phyloP scores from a whole-genome alignment of 2,888 invertebrate genomes.

The Cepaea hortensis region DNA sequence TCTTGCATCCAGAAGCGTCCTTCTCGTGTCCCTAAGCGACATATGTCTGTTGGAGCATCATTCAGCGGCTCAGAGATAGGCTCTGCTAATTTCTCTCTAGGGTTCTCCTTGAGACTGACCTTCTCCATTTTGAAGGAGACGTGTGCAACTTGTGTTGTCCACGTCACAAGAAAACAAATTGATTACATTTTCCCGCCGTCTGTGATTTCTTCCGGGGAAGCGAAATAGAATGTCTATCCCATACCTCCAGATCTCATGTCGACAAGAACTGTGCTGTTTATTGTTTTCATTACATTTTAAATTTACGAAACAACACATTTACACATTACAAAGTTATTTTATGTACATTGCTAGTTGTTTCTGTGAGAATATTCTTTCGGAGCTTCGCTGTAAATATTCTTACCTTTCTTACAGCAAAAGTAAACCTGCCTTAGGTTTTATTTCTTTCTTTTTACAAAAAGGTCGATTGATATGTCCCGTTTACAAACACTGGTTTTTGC shows the following conservation, averaged over 20 bases:
- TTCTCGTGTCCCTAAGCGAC: not conserved
- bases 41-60: not conserved
- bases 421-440: not conserved
- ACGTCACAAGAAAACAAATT: slow-evolving; percentile 24
- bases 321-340: not conserved
- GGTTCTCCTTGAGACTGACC: not conserved
- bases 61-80: not conserved
- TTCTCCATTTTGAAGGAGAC: slow-evolving; percentile 19
- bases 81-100: not conserved
- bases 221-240: too few species aligned
- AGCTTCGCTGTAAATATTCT: not conserved
- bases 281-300: not conserved
- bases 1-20: not conserved
- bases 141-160: not conserved
- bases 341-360: not conserved
- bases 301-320: not conserved
- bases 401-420: not conserved
- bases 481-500: too few species aligned
- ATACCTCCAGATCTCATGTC: too few species aligned
- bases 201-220: slow-evolving; percentile 5
- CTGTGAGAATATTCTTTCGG: too few species aligned
- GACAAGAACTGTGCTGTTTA: too few species aligned
- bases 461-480: too few species aligned
- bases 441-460: too few species aligned
- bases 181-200: slow-evolving; percentile 18